phyloP scores from a whole-genome alignment of 1,140 invertebrate species.

The Saxidomus purpurata region DNA sequence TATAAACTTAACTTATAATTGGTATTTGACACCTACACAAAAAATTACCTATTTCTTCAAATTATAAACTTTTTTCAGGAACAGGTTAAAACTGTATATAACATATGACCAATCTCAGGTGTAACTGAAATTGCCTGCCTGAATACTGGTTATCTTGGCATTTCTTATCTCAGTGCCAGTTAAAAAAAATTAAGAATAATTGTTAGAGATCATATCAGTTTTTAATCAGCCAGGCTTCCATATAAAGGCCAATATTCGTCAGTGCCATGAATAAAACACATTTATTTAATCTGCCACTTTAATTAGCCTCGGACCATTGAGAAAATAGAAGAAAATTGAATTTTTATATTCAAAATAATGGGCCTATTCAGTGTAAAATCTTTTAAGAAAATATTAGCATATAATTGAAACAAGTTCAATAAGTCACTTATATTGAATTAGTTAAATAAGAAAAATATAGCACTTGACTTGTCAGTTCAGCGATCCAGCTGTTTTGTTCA shows the following conservation, averaged over 20 bases:
- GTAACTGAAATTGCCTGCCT: too few relatives aligned
- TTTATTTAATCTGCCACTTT: slow-evolving; percentile 10
- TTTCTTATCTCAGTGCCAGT: too few relatives aligned
- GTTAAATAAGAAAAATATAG: background rate
- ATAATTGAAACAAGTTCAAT: background rate
- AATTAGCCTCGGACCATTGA: background rate
- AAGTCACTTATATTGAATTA: background rate
- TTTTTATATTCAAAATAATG: background rate
- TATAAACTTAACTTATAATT: too few relatives aligned
- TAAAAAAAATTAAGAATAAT: too few relatives aligned
- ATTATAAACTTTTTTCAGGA: too few relatives aligned
- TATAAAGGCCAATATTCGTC: background rate
- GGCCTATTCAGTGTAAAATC: background rate
- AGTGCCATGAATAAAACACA: slow-evolving; percentile 18
- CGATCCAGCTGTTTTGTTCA: too few relatives aligned
- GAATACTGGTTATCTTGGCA: too few relatives aligned
- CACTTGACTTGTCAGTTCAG: background rate
- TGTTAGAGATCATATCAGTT: background rate
- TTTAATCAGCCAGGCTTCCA: background rate
- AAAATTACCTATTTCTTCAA: too few relatives aligned
- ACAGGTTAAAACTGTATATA: too few relatives aligned
- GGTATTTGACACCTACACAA: too few relatives aligned
- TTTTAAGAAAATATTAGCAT: background rate
- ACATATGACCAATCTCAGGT: too few relatives aligned
- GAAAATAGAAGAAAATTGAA: slow-evolving; percentile 24